Percentiles rank a stretch among this genome's conserved stretches.
phyloP scores from a whole-genome alignment of 2,888 invertebrate genomes.

The Cephus nigrinus region DNA sequence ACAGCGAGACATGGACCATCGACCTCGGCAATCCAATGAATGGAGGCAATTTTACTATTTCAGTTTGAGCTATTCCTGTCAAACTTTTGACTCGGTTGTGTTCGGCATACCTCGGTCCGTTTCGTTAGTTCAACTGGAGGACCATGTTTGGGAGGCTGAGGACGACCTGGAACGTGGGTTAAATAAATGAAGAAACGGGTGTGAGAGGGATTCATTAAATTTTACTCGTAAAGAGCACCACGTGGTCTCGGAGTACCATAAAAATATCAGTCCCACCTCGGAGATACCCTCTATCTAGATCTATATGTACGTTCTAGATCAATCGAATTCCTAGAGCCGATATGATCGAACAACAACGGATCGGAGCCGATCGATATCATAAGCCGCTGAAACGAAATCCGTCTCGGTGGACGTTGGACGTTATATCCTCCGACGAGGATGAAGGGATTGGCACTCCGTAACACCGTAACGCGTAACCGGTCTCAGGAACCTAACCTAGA shows the following conservation, averaged over 20 bases:
- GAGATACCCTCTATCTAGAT: neutral
- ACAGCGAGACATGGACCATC: neutral
- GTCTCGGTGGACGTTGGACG: neutral
- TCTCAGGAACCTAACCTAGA: neutral
- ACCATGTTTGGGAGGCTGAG: neutral
- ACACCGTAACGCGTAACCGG: neutral
- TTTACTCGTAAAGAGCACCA: neutral
- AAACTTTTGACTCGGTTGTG: neutral
- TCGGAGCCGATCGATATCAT: neutral
- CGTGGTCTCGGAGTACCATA: neutral
- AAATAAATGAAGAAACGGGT: neutral
- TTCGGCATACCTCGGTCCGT: neutral
- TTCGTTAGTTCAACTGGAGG: neutral
- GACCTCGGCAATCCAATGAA: neutral
- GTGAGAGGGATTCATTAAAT: neutral
- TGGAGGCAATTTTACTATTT: neutral
- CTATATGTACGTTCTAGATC: neutral
- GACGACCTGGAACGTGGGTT: neutral
- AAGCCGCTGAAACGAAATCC: neutral
- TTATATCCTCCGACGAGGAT: neutral
- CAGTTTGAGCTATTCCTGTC: neutral
- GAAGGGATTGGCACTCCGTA: neutral
- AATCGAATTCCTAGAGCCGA: neutral
- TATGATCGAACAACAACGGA: neutral
- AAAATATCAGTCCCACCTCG: neutral